Conservation (phyloP, 2,888 invertebrate genomes). For the Ormyrus thymus region DNA sequence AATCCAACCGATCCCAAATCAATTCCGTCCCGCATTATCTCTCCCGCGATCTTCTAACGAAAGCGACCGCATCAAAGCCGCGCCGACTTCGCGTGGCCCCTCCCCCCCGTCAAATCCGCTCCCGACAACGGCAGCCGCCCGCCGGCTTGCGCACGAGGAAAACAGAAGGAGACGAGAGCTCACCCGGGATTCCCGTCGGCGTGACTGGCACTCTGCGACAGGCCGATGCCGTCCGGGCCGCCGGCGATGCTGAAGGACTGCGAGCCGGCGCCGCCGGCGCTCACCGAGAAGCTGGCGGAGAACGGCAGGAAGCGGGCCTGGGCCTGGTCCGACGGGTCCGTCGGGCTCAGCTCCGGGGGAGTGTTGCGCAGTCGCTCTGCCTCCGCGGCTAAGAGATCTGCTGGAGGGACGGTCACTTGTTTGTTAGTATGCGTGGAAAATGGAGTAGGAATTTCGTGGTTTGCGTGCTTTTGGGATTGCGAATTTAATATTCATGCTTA, state of each 20-base stretch:
- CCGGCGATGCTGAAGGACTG: conserved; percentile 68
- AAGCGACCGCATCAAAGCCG: too few species aligned
- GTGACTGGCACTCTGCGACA: conserved; percentile 68
- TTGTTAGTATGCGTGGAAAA: background rate
- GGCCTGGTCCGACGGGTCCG: conserved; percentile 54
- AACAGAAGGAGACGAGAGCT: conserved; percentile 23
- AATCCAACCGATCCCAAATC: too few species aligned
- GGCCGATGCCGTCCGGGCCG: conserved; percentile 65
- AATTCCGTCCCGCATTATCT: too few species aligned
- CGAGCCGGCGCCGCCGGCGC: conserved; percentile 65
- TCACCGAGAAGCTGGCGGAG: conserved; percentile 68
- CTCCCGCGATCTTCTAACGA: too few species aligned
- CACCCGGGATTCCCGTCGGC: conserved; percentile 60
- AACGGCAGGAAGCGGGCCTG: conserved; percentile 67
- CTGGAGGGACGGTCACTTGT: conserved; percentile 52
- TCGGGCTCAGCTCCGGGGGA: conserved; percentile 62
- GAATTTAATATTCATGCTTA: too few species aligned
- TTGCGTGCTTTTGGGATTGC: too few species aligned
- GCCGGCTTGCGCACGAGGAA: too few species aligned
- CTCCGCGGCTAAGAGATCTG: conserved; percentile 57
- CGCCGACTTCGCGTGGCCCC: too few species aligned
- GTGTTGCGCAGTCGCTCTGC: conserved; percentile 65
- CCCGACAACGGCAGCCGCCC: too few species aligned
- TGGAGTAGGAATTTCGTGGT: too few species aligned
- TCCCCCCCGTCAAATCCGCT: too few species aligned